Percentiles rank a stretch among this genome's conserved stretches.
Evolutionary conservation across 2,113 vertebrate genomes (phyloP).

Genomic region (Formicarius rufipectus): DNA sequence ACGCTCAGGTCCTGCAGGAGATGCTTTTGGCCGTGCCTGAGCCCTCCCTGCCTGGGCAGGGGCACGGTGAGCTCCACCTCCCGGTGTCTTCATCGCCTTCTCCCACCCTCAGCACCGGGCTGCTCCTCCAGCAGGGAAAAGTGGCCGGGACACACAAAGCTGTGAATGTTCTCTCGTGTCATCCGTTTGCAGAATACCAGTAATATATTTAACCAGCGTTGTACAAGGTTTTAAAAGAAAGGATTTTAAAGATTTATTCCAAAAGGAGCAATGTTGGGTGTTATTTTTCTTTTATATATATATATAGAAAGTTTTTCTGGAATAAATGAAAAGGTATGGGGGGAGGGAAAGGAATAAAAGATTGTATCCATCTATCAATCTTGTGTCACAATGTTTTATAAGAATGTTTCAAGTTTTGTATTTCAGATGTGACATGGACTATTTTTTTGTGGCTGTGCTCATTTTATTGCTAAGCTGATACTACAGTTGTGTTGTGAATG

Average conservation of each 20-base stretch:
- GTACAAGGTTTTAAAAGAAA: constrained; percentile 28
- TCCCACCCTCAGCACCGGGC: not conserved
- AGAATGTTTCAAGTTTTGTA: not conserved
- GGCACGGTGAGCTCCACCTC: not conserved
- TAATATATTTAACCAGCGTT: constrained; percentile 67
- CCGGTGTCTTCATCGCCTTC: not conserved
- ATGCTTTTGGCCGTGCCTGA: not conserved
- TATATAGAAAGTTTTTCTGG: not conserved
- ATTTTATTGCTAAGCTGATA: not conserved
- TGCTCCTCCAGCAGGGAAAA: not conserved
- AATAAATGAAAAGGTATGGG: constrained; percentile 11
- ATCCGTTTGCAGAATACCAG: constrained; percentile 25
- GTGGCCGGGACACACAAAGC: not conserved
- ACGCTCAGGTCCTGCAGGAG: fast-evolving
- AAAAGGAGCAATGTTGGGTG: not conserved
- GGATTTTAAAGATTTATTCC: constrained; percentile 28
- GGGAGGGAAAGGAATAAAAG: not conserved
- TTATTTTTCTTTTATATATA: not conserved
- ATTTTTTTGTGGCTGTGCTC: not conserved
- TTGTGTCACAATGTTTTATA: not conserved
- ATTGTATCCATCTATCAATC: not conserved
- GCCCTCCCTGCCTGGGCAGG: not conserved
- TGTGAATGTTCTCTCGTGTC: constrained; percentile 54
- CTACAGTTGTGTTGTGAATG: not conserved
- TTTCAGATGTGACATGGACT: not conserved